Evolutionary conservation across 2,113 vertebrate genomes (phyloP).

Genomic region (Corythornis madagascariensis): DNA sequence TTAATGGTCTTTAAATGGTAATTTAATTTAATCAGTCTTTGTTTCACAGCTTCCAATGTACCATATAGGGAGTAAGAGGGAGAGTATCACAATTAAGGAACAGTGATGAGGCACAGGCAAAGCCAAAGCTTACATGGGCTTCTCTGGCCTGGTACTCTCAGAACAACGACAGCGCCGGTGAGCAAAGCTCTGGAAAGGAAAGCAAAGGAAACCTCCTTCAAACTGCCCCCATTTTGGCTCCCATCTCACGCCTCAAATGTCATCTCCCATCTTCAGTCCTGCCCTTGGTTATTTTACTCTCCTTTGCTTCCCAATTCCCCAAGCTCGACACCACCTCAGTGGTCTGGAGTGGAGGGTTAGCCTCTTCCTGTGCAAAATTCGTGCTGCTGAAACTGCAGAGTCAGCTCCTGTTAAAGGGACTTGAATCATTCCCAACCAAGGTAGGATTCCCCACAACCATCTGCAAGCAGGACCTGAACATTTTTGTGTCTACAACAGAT

Average conservation of each 20-base stretch:
- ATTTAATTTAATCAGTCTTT: too few species aligned
- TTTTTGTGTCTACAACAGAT: too few species aligned
- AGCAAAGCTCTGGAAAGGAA: background rate
- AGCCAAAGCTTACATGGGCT: background rate
- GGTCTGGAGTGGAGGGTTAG: too few species aligned
- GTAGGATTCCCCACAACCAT: background rate
- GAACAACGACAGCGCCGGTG: background rate
- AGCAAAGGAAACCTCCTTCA: background rate
- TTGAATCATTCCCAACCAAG: background rate
- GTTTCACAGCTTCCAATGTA: background rate
- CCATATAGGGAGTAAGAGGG: too few species aligned
- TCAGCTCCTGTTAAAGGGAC: background rate
- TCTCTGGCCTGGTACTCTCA: background rate
- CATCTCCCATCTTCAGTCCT: background rate
- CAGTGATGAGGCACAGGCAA: background rate
- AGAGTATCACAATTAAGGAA: background rate
- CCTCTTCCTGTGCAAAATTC: background rate
- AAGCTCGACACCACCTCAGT: background rate
- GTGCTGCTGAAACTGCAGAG: background rate
- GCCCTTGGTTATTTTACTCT: background rate
- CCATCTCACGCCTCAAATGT: background rate
- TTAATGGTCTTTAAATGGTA: too few species aligned
- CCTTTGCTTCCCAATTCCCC: background rate
- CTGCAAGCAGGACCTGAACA: background rate
- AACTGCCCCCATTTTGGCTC: background rate